phyloP scores from a whole-genome alignment of 1,140 invertebrate genomes.

The Holotrichia oblita region DNA sequence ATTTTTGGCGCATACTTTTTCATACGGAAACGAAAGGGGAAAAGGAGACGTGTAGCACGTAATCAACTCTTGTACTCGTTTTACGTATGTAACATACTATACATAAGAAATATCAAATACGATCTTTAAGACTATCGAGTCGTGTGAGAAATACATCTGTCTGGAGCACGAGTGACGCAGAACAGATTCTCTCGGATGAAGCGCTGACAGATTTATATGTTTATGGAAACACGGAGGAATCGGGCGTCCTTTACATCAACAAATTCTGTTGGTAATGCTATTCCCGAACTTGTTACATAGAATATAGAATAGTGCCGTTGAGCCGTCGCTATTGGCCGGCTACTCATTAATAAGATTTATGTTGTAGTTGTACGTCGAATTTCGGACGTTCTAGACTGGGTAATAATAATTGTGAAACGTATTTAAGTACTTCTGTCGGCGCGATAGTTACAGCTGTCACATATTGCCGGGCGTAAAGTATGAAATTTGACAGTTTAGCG shows the following conservation, averaged over 20 bases:
- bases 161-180: conserved; percentile 41
- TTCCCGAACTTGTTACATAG: neutral
- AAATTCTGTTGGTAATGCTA: conserved; percentile 42
- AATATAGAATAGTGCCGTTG: neutral
- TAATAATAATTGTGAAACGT: conserved; percentile 23
- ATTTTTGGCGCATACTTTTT: too few species aligned
- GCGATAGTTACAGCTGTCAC: neutral
- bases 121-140: too few species aligned
- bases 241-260: conserved; percentile 45
- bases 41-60: too few species aligned
- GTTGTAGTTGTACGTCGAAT: neutral
- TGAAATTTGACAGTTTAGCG: conserved; percentile 15
- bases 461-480: conserved; percentile 8
- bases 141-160: too few species aligned
- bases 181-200: conserved; percentile 45
- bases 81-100: too few species aligned
- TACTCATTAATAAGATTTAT: conserved; percentile 8
- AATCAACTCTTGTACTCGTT: too few species aligned
- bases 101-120: too few species aligned
- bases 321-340: neutral
- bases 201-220: conserved; percentile 50
- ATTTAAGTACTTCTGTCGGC: conserved; percentile 29
- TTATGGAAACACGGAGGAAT: conserved; percentile 48
- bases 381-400: neutral
- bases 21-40: neutral